Base-by-base conservation (phyloP, 1,140 invertebrate genomes). In the Polypedilum vanderplanki region DNA sequence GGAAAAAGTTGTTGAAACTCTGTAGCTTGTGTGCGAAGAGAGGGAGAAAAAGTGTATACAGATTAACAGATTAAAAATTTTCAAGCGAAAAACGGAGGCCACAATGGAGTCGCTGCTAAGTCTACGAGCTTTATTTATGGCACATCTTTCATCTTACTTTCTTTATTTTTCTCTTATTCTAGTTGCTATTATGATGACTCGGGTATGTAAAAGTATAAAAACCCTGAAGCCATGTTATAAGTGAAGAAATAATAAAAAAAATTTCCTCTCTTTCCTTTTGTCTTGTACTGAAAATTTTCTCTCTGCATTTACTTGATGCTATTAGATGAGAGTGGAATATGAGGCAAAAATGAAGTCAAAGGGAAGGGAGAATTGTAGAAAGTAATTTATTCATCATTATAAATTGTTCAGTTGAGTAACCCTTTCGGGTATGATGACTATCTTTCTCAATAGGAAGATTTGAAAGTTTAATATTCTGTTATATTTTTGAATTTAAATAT, bases 371-470 rank as follows among this genome's bases (percentile, higher is more conserved):
- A n/a, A n/a, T n/a, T n/a, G n/a, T n/a, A n/a, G n/a, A n/a, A 70
- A 70, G 65, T 70, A 70, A 70, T 70, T 70, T 70, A 70, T 70
- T 70, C 65, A 70, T 70, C 65, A 70, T 70, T 22, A 70, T 70
- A 70, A 70, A 70, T 70, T 70, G 17, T 70, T 70, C 15, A 70
- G 65, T 70, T 70, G 65, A 70, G 65, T 18, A 70, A 70, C 65
- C 65, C 65, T 18, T 70, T 70, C 10, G 17, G 65, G 5, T 12
- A 17, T 70, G 65, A 70, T 67, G 64, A 67, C 64, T 67, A 67
- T 67, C 65, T 20, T 70, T n/a, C 64, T 15, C n/a, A 67, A 18
- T 17, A 15, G 15, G 9, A 46, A 46, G n/a, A n/a, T n/a, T n/a
- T n/a, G n/a, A n/a, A n/a, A n/a, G n/a, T n/a, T n/a, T n/a, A n/a